phyloP scores from a whole-genome alignment of 2,797 vertebrate species.

The Fringilla coelebs region DNA sequence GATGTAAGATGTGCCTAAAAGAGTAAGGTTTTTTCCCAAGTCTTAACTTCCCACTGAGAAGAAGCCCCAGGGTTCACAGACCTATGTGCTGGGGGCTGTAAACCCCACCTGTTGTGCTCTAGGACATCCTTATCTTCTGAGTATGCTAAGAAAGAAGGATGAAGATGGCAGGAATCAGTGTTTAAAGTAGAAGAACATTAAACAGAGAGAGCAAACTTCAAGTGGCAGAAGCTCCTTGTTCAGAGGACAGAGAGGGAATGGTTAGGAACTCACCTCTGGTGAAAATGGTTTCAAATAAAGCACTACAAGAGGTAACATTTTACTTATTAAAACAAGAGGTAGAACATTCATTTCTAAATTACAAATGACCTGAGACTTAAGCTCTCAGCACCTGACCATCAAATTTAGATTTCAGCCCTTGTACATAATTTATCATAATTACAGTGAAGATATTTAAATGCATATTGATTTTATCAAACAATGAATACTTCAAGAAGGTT shows the following conservation, averaged over 20 bases:
- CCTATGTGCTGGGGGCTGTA: accelerated
- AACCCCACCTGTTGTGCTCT: not conserved
- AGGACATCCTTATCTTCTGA: not conserved
- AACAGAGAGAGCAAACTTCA: not conserved
- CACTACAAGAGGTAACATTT: not conserved
- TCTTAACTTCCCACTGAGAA: not conserved
- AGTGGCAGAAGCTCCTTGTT: not conserved
- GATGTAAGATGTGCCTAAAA: not conserved
- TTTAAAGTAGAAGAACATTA: not conserved
- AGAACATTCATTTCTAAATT: not conserved
- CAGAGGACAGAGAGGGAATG: not conserved
- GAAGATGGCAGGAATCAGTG: not conserved
- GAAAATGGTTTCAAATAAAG: not conserved
- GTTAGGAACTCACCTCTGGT: not conserved
- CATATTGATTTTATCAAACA: constrained; percentile 7
- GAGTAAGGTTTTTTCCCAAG: not conserved
- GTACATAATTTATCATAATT: constrained; percentile 8
- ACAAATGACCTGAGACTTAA: not conserved
- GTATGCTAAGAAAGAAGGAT: not conserved
- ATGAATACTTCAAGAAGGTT: not conserved
- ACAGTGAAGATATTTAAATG: not conserved
- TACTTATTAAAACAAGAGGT: not conserved
- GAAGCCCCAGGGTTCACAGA: not conserved
- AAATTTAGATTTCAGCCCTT: not conserved
- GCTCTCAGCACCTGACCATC: not conserved